A percentile compares a stretch with the other conserved stretches of the same genome.
Conservation (phyloP, 2,797 vertebrate genomes). For the Graptemys geographica region DNA sequence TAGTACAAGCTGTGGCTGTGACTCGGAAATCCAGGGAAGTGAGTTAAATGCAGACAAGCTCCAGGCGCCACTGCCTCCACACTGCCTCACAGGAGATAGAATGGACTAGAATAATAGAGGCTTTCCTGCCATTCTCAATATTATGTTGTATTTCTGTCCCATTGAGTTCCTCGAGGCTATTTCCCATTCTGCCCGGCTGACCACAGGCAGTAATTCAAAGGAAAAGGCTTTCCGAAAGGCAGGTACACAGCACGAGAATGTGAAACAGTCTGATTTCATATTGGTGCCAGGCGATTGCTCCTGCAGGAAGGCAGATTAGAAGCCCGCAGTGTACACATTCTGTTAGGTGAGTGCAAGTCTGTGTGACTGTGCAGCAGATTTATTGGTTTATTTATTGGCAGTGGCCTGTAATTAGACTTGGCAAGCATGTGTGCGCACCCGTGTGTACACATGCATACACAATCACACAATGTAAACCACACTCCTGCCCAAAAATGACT, state of each 20-base stretch:
- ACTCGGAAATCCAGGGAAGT: conserved; percentile 90
- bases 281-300: conserved; percentile 52
- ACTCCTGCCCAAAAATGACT: not conserved
- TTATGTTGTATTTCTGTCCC: conserved; percentile 82
- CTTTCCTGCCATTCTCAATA: conserved; percentile 91
- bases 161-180: conserved; percentile 56
- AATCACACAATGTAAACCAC: not conserved
- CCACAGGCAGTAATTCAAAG: conserved; percentile 53
- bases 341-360: conserved; percentile 55
- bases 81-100: conserved; percentile 80
- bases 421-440: not conserved
- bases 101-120: conserved; percentile 84
- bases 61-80: conserved; percentile 80
- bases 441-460: conserved; percentile 6
- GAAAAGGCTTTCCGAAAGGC: conserved; percentile 46
- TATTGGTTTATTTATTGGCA: not conserved
- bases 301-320: conserved; percentile 83
- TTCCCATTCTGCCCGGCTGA: conserved; percentile 57
- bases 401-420: conserved; percentile 5
- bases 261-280: conserved; percentile 19
- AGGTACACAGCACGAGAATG: conserved; percentile 38
- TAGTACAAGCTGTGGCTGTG: conserved; percentile 77
- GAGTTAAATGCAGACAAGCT: conserved; percentile 85
- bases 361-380: not conserved
- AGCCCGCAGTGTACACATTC: not conserved